Evolutionary conservation across 2,113 vertebrate genomes (phyloP), one percentile per base, ranked within the genome.

Genomic region (Xenopus borealis): DNA sequence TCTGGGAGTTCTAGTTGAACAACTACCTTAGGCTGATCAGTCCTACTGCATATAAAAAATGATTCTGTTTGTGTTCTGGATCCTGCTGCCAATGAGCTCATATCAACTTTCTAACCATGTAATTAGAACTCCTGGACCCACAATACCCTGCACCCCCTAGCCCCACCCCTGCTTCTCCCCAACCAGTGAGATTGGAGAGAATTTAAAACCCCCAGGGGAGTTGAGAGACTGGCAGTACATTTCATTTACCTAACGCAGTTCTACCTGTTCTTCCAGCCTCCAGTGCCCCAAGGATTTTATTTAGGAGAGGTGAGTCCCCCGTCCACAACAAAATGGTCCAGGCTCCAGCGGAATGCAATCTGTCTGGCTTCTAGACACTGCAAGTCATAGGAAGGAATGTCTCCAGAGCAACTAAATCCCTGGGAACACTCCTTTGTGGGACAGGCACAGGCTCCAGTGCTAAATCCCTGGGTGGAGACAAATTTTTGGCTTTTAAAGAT

Each of bases 231-330:
- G 66, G 66, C 74, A 64, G 61, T 33, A 77, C 59, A 70, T 55
- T 40, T 63, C 27, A 45, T 64, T 70, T 30, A 70, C 27, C 44
- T 76, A 59, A 30, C 67, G 63, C 66, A 17, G 67, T 23, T 70
- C 30, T 77, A 77, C 74, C 74, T 77, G 74, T 77, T 77, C 74
- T 77, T 70, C 74, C 67, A 70, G 67, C 74, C 74, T 57, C 74
- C 50, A 12, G 67, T 53, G 74, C 74, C 74, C 69, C 59, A 46
- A 77, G 74, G 74, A 77, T 70, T 70, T 77, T 40, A 59, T 62
- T 70, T 64, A 57, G 74, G 61, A 70, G 62, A 46, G 61, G 20
- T 27, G 45, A 59, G 55, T 67, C 8, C 61, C 67, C 59, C 52
- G 57, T 62, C 68, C 53, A 69, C 10, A 53, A 16, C 16, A 55